Base-by-base conservation (phyloP, 2,113 vertebrate genomes). In the Muscicapa adusta region DNA sequence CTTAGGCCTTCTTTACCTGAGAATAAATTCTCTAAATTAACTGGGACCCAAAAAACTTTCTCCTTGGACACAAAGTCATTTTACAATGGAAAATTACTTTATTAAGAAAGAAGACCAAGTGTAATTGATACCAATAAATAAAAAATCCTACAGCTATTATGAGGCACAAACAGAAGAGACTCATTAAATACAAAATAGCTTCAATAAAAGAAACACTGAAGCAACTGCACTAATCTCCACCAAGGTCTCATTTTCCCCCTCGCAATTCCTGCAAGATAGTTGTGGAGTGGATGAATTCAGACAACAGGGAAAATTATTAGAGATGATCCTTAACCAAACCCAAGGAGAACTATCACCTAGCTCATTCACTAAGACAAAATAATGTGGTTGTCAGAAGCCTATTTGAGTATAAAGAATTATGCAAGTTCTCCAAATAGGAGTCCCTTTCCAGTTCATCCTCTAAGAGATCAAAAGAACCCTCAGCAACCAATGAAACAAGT, bases 111-210 rank as follows among this genome's bases (percentile, higher is more conserved):
- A 83, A 54, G 70, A 87, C 9, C 10, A 61, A 78, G 17, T 53
- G 28, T 45, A 48, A 83, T 82, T 80, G 77, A 33, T 68, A 68
- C 28, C 40, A 89, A 61, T 87, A 96, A 92, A 93, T 89, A 92
- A 60, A 89, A 96, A 81, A 70, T 53, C 29, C 50, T 54, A 42
- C 23, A 29, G 23, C 43, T 16, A 24, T 86, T 84, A 72, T 0
- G 0, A 85, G 20, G 34, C 34, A 72, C 31, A 92, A 91, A 78
- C 31, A 78, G 60, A 70, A 87, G 28, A 71, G 43, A 28, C 17
- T 80, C n/a, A 57, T 53, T 57, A 94, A 93, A 94, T 74, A 71
- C 18, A 86, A 89, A 96, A 81, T 25, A 72, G 33, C n/a, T 87
- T 53, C 70, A 85, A 73, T 85, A 88, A 94, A 85, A 93, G 10